A percentile compares a stretch with the other conserved stretches of the same genome.
phyloP scores from a whole-genome alignment of 1,140 invertebrate genomes.

The Rhyzopertha dominica region DNA sequence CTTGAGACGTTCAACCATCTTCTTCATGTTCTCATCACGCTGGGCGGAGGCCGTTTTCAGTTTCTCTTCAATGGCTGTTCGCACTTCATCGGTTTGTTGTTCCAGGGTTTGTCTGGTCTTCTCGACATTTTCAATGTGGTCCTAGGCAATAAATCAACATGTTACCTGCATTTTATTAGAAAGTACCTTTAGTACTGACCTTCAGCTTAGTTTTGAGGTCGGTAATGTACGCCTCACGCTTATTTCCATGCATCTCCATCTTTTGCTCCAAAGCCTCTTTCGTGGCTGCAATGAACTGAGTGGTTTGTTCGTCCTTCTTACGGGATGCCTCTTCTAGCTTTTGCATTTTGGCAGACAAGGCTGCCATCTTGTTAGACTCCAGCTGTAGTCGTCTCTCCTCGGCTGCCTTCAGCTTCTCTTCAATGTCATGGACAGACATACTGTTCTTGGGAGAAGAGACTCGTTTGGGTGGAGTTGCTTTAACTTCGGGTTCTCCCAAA shows the following conservation, averaged over 20 bases:
- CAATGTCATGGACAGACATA: conserved; percentile 76
- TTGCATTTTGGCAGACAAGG: conserved; percentile 71
- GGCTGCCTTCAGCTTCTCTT: conserved; percentile 84
- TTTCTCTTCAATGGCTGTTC: conserved; percentile 78
- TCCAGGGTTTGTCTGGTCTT: conserved; percentile 75
- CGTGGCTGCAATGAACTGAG: conserved; percentile 74
- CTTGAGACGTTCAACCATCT: conserved; percentile 80
- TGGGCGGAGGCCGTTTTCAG: conserved; percentile 75
- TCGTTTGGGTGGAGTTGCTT: conserved; percentile 65
- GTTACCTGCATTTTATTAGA: background rate
- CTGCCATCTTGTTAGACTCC: conserved; percentile 78
- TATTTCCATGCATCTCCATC: conserved; percentile 82
- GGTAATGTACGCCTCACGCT: conserved; percentile 81
- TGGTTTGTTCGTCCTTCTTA: conserved; percentile 82
- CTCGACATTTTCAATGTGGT: conserved; percentile 75
- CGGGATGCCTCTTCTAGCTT: conserved; percentile 86
- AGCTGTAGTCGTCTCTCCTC: conserved; percentile 85
- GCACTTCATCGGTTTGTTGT: conserved; percentile 76
- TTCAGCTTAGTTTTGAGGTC: conserved; percentile 82
- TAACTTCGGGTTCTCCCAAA: conserved; percentile 78
- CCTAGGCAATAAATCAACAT: conserved; percentile 36
- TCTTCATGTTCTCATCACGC: conserved; percentile 81
- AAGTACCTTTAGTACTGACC: conserved; percentile 50
- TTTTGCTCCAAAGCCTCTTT: conserved; percentile 83
- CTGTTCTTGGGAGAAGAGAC: conserved; percentile 57